phyloP scores from a whole-genome alignment of 37 sponge, comb jelly and placozoan species.

The Spongilla lacustris region DNA sequence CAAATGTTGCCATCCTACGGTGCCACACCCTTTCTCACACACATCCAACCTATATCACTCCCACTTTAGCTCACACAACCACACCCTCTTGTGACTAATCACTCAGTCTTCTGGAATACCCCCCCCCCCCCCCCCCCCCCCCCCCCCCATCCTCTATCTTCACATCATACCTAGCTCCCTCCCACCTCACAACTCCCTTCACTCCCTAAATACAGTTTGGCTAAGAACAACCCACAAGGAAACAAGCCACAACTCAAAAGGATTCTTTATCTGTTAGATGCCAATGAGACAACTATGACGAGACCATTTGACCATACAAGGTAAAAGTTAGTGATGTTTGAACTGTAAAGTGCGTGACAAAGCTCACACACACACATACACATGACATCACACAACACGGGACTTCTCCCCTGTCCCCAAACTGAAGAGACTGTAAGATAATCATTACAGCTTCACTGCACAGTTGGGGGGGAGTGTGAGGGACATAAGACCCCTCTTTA shows the following conservation, averaged over 20 bases:
- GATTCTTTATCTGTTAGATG: background rate
- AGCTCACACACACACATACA: background rate
- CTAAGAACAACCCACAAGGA: background rate
- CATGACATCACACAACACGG: background rate
- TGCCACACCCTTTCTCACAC: too few relatives aligned
- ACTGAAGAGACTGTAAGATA: background rate
- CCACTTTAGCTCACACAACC: too few relatives aligned
- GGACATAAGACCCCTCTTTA: too few relatives aligned
- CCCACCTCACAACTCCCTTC: too few relatives aligned
- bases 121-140: background rate
- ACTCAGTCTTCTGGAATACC: background rate
- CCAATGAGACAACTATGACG: background rate
- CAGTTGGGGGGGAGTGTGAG: background rate
- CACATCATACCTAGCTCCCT: background rate
- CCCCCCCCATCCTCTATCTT: background rate
- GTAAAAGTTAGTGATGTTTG: background rate
- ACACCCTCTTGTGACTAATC: too few relatives aligned
- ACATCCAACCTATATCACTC: background rate
- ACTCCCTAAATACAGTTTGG: background rate
- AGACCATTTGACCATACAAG: background rate
- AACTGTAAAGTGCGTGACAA: too few relatives aligned
- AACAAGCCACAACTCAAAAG: too few relatives aligned
- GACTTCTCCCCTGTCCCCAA: background rate
- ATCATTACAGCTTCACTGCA: background rate
- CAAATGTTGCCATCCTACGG: too few relatives aligned